Evolutionary conservation across 2,888 invertebrate genomes (phyloP), one percentile per base, ranked within the genome.

Genomic region (Ephialtes manifestator): DNA sequence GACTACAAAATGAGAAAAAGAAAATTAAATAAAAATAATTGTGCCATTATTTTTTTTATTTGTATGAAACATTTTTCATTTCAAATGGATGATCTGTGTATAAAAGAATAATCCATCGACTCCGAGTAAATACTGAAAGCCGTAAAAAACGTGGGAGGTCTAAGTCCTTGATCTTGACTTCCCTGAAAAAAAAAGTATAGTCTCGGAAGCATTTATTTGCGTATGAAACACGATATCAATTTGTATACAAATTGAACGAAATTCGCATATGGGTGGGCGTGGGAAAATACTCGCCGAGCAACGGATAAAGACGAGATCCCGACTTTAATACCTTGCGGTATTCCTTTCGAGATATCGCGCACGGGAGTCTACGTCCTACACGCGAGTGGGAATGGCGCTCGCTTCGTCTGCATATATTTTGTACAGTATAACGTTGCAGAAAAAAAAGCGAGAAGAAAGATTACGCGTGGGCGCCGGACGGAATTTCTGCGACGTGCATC

Each of bases 291-390:
- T 39, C 39, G 4, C 31, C 11, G 35, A 70, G n/a, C 15, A 28
- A 15, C 76, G 76, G 11, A 70, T 53, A 39, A 53, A 76, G 53
- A 63, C 48, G 39, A 28, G 20, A 48, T n/a, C 51, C 48, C 18
- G 74, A 24, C 53, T 39, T 18, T 67, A 53, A 77, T 77, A 68
- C 78, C 60, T 58, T 31, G 55, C 55, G 78, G 68, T 70, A 70
- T 68, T 78, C 78, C 68, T 78, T 60, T 68, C 78, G 58, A 60
- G 58, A 53, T 70, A 78, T 78, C 78, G 70, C 60, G 10, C 53
- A 18, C 58, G 43, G 18, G 68, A 39, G 65, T 65, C 31, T 35
- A 28, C 78, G 70, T 70, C 78, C 78, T 68, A 78, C 77, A 55
- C 77, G 68, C 43, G 68, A 68, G 55, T 51, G 48, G 31, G 58